phyloP scores from a whole-genome alignment of 2,113 vertebrate species.

The Pseudorectes ferrugineus region DNA sequence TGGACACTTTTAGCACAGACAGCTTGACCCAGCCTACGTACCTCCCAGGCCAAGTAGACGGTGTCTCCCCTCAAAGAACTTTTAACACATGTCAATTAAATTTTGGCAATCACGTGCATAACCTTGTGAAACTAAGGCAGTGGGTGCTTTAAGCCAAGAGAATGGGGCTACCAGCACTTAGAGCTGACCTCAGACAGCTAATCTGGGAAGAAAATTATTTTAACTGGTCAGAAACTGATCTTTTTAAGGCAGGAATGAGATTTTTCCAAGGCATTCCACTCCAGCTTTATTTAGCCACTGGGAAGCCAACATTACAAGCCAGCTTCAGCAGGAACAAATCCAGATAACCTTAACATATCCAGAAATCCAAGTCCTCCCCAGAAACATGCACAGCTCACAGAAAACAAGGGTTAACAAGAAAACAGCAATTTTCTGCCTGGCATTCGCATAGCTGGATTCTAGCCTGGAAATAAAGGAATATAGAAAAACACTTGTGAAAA shows the following conservation, averaged over 20 bases:
- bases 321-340: neutral
- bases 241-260: neutral
- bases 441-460: neutral
- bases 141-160: neutral
- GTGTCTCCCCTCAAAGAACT: neutral
- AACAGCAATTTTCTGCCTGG: neutral
- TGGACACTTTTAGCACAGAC: neutral
- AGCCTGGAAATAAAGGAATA: constrained; percentile 37
- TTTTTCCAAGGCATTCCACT: neutral
- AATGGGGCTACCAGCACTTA: neutral
- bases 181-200: neutral
- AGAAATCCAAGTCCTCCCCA: neutral
- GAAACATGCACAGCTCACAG: neutral
- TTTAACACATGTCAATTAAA: neutral
- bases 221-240: neutral
- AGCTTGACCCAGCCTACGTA: neutral
- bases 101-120: neutral
- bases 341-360: neutral
- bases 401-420: constrained; percentile 7
- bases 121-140: neutral
- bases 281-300: neutral
- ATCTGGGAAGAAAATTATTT: neutral
- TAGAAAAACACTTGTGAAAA: constrained; percentile 55
- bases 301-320: neutral
- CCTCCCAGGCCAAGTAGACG: neutral